Evolutionary conservation across 2,797 vertebrate species (phyloP).

Genomic region (Pogonophryne albipinna): DNA sequence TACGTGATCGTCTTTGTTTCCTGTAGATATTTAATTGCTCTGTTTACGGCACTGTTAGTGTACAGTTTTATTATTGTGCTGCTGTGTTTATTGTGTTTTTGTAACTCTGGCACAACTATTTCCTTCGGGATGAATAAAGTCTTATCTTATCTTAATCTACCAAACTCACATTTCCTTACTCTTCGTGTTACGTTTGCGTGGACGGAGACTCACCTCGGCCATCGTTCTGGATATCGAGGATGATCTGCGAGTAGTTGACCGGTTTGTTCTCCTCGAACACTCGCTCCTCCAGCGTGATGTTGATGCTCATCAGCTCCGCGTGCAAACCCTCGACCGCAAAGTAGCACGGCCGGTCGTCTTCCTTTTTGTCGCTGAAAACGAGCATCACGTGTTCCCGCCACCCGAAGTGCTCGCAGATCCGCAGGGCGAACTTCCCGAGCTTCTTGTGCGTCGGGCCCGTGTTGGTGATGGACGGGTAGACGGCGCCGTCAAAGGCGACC

Average conservation of each 20-base stretch:
- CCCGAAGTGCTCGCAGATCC: conserved; percentile 88
- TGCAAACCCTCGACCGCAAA: conserved; percentile 92
- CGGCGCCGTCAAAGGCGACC: conserved; percentile 83
- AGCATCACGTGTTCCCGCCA: conserved; percentile 88
- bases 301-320: conserved; percentile 80
- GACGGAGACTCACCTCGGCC: conserved; percentile 86
- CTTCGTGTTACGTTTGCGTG: too few relatives aligned
- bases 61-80: too few relatives aligned
- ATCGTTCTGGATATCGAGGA: conserved; percentile 84
- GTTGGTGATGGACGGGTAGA: conserved; percentile 89
- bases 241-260: conserved; percentile 85
- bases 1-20: too few relatives aligned
- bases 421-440: conserved; percentile 87
- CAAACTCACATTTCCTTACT: too few relatives aligned
- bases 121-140: too few relatives aligned
- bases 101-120: too few relatives aligned
- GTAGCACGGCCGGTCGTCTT: conserved; percentile 89
- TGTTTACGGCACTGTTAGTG: too few relatives aligned
- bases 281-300: conserved; percentile 83
- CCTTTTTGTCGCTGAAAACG: conserved; percentile 87
- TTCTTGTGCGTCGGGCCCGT: conserved; percentile 92
- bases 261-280: conserved; percentile 83
- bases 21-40: too few relatives aligned
- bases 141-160: too few relatives aligned
- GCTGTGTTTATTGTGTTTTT: too few relatives aligned